Percentiles rank a stretch among this genome's conserved stretches.
Conservation (phyloP, 2,797 vertebrate species). For the Sebastes elongatus region DNA sequence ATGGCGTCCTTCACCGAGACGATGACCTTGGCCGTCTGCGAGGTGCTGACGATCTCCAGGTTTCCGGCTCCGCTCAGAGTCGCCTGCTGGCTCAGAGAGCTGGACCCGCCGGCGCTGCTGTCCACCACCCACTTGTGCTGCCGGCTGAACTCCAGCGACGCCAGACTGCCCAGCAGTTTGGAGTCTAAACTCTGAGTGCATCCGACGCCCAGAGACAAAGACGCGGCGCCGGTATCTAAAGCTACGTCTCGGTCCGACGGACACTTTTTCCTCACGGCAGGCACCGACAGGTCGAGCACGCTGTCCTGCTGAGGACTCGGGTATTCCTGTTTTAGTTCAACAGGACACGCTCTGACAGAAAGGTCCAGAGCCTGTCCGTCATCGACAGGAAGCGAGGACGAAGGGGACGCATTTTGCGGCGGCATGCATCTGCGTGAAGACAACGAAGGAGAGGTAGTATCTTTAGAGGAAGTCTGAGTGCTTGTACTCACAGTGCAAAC, state of each 20-base stretch:
- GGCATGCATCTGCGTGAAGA: conserved; percentile 78
- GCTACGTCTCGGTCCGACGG: conserved; percentile 62
- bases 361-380: conserved; percentile 94
- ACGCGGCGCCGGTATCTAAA: conserved; percentile 56
- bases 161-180: conserved; percentile 76
- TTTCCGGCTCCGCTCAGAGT: conserved; percentile 75
- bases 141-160: conserved; percentile 85
- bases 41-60: conserved; percentile 90
- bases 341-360: conserved; percentile 86
- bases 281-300: conserved; percentile 90
- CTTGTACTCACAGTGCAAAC: conserved; percentile 87
- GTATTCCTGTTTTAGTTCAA: conserved; percentile 79
- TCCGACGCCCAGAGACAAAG: conserved; percentile 81
- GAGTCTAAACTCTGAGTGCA: conserved; percentile 81
- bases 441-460: conserved; percentile 80
- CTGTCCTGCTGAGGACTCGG: conserved; percentile 87
- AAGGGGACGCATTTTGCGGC: conserved; percentile 32
- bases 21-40: conserved; percentile 96
- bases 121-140: conserved; percentile 91
- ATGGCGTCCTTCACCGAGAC: conserved; percentile 96
- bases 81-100: conserved; percentile 56
- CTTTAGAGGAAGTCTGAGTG: conserved; percentile 89
- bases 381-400: conserved; percentile 38
- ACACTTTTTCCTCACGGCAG: conserved; percentile 83
- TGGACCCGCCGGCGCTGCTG: conserved; percentile 71